Evolutionary conservation across 2,113 vertebrate genomes (phyloP), one percentile per base, ranked within the genome.

Genomic region (Hyla sarda): DNA sequence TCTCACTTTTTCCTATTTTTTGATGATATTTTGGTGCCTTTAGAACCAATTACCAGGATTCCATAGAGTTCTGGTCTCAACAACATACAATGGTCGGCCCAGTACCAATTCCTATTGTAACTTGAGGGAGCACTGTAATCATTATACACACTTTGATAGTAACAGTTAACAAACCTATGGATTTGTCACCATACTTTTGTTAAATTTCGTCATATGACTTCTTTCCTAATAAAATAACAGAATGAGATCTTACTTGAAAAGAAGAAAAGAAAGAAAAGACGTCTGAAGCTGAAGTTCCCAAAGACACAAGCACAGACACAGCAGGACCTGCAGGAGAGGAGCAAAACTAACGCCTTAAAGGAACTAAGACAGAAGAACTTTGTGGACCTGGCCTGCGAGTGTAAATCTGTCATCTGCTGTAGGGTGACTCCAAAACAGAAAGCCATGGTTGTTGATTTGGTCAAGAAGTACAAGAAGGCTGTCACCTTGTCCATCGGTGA

Each of bases 211-310:
- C 23, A 73, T 73, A 2, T 73, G 5, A 45, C 23, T 62, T 62
- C 58, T 62, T 11, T 62, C n/a, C 58, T 28, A 3, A 1, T 21
- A 56, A 56, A 30, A 13, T 37, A 52, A 28, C 90, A 99, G 98
- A 99, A 99, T 21, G 97, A 99, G 92, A 99, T 99, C 87, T 93
- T 99, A n/a, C 95, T 96, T 2, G 97, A 99, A 89, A 99, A 99
- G 89, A 99, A 98, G 89, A 96, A 96, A 84, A 96, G 95, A 1
- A 97, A 92, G 0, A 96, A 95, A 87, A 94, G 93, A 7, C 92
- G 95, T 3, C 90, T 96, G 6, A 96, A 96, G 65, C 92, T 99
- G 56, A 96, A 95, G 23, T 95, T 96, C 34, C 96, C 97, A 0
- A 92, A 92, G 77, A 96, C 91, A 41, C 45, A 87, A 69, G 72